Conservation (phyloP, 2,888 invertebrate genomes). For the Salticus scenicus region DNA sequence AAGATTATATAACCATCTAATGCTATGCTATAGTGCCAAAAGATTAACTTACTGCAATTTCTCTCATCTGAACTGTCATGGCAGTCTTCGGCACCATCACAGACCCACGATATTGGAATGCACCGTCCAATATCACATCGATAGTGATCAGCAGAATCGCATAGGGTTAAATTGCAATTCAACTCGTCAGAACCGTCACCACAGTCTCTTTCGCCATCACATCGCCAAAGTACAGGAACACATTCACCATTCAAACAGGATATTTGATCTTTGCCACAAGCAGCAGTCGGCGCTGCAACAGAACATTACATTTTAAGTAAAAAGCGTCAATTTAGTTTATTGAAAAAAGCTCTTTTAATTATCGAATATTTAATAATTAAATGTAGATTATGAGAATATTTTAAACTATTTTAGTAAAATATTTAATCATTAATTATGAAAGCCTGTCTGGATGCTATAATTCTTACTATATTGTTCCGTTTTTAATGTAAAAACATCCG, state of each 20-base stretch:
- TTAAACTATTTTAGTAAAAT: too few relatives aligned
- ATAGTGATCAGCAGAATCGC: conserved; percentile 81
- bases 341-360: neutral
- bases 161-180: conserved; percentile 85
- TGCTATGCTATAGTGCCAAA: too few relatives aligned
- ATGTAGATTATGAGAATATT: too few relatives aligned
- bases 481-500: too few relatives aligned
- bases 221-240: conserved; percentile 74
- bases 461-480: too few relatives aligned
- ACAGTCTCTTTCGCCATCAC: conserved; percentile 43
- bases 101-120: conserved; percentile 76
- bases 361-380: too few relatives aligned
- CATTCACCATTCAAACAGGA: conserved; percentile 79
- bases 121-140: conserved; percentile 74
- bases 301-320: too few relatives aligned
- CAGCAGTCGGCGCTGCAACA: conserved; percentile 16
- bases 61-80: conserved; percentile 86
- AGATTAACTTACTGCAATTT: conserved; percentile 77
- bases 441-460: too few relatives aligned
- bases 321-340: neutral
- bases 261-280: conserved; percentile 76
- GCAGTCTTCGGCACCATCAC: conserved; percentile 82
- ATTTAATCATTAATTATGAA: too few relatives aligned
- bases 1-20: too few relatives aligned
- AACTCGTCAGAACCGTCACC: conserved; percentile 84